phyloP scores from a whole-genome alignment of 2,888 invertebrate species.

The Melipona beecheii region DNA sequence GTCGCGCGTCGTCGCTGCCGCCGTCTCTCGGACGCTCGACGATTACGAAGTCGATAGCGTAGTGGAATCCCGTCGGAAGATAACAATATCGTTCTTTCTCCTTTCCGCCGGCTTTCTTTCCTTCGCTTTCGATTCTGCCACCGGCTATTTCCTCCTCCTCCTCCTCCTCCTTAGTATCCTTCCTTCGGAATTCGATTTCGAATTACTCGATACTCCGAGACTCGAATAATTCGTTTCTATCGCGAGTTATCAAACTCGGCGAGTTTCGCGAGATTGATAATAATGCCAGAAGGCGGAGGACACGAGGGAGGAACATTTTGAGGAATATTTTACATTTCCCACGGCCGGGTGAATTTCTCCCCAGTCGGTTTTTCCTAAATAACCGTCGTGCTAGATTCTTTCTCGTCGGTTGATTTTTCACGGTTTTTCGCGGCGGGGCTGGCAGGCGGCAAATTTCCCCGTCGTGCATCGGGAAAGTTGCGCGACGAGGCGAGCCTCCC shows the following conservation, averaged over 20 bases:
- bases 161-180: background rate
- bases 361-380: background rate
- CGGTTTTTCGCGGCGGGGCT: background rate
- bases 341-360: background rate
- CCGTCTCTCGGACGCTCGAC: too few relatives aligned
- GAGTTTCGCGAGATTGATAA: constrained; percentile 16
- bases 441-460: background rate
- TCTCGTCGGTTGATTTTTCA: constrained; percentile 19
- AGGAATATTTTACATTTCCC: background rate
- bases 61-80: constrained; percentile 1
- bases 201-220: background rate
- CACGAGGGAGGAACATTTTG: background rate
- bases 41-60: constrained; percentile 9
- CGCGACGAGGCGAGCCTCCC: constrained; percentile 1
- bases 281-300: background rate
- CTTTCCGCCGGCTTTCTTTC: background rate
- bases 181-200: background rate
- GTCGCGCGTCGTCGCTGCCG: too few relatives aligned
- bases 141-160: background rate
- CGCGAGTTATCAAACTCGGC: too few relatives aligned
- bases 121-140: background rate
- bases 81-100: constrained; percentile 26
- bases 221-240: background rate
- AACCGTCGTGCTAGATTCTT: constrained; percentile 20
- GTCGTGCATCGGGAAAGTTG: background rate